Conservation (phyloP, 2,113 vertebrate genomes). For the Myrmecophaga tridactyla region DNA sequence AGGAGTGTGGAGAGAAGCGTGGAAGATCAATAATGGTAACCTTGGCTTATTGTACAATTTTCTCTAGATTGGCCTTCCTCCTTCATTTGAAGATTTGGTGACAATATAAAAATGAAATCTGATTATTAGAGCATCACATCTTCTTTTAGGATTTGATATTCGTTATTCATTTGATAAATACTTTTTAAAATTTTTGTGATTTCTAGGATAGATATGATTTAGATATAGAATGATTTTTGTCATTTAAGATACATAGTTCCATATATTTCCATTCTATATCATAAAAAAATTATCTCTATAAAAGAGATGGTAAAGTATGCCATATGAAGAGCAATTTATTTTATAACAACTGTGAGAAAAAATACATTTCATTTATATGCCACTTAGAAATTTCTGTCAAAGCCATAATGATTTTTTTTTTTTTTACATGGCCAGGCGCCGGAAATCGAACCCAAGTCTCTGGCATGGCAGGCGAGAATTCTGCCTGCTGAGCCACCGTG, state of each 20-base stretch:
- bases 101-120: neutral
- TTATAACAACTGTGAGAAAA: neutral
- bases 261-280: neutral
- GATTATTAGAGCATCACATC: neutral
- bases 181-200: too few relatives aligned
- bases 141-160: neutral
- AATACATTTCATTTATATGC: neutral
- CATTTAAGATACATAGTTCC: neutral
- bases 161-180: neutral
- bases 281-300: neutral
- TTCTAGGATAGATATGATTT: neutral
- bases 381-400: conserved; percentile 33
- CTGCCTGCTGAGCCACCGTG: too few relatives aligned
- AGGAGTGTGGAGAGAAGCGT: neutral
- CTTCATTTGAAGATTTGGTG: neutral
- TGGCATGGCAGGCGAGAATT: too few relatives aligned
- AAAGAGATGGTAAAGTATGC: neutral
- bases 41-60: neutral
- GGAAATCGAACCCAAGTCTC: too few relatives aligned
- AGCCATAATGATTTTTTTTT: too few relatives aligned
- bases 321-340: neutral
- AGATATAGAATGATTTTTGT: neutral
- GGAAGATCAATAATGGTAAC: neutral
- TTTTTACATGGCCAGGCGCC: too few relatives aligned
- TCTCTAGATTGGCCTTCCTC: neutral